phyloP scores from a whole-genome alignment of 2,797 vertebrate species.

The Schizopygopsis pylzovi region DNA sequence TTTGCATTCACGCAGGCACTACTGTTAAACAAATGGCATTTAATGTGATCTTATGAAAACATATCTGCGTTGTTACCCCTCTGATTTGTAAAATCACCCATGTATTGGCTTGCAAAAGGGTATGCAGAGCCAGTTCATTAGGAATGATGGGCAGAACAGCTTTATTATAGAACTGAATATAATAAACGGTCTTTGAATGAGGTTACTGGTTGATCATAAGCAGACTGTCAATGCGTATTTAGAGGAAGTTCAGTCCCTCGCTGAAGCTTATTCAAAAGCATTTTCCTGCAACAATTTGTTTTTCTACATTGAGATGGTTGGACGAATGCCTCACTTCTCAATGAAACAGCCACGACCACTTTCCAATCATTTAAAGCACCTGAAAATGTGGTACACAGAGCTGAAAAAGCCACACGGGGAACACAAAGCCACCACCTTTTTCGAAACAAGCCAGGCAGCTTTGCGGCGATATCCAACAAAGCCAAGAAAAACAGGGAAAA shows the following conservation, averaged over 20 bases:
- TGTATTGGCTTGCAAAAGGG: background rate
- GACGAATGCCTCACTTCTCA: constrained; percentile 2
- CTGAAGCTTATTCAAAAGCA: constrained; percentile 17
- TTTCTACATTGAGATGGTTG: constrained; percentile 4
- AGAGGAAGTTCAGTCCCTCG: constrained; percentile 31
- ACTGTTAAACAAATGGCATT: constrained; percentile 10
- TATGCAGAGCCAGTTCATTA: constrained; percentile 32
- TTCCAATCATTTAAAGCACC: background rate
- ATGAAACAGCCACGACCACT: background rate
- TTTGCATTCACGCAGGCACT: constrained; percentile 40
- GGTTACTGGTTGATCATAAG: constrained; percentile 13
- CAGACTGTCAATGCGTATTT: constrained; percentile 41
- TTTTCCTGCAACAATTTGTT: background rate
- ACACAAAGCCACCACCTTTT: constrained; percentile 8
- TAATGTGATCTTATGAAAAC: constrained; percentile 1
- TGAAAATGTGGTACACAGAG: constrained; percentile 17
- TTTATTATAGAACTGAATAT: constrained; percentile 17
- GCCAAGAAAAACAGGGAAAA: constrained; percentile 1
- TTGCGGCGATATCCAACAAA: constrained; percentile 24
- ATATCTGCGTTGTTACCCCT: background rate
- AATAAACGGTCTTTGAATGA: constrained; percentile 17
- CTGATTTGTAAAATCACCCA: constrained; percentile 32
- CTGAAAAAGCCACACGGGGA: constrained; percentile 21
- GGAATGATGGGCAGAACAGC: constrained; percentile 23
- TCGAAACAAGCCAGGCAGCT: constrained; percentile 1